Evolutionary conservation across 2,113 vertebrate species (phyloP).

Genomic region (Notothenia rossii): DNA sequence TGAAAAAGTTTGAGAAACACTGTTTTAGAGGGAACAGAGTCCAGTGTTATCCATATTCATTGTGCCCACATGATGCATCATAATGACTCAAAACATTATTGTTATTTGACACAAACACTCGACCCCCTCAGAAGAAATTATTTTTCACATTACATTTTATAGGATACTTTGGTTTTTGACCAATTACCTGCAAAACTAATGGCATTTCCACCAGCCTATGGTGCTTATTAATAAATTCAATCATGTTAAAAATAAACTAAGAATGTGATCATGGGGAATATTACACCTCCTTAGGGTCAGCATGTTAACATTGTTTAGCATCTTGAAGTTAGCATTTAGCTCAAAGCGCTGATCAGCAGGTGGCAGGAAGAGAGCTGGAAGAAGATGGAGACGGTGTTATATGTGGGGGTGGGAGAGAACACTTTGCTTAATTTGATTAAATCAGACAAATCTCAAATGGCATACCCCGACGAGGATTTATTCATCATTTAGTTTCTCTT

Average conservation of each 20-base stretch:
- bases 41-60: background rate
- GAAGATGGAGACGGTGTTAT: constrained; percentile 35
- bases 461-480: constrained; percentile 79
- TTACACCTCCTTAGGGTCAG: background rate
- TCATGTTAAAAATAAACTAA: background rate
- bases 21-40: too few relatives aligned
- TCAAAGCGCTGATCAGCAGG: constrained; percentile 53
- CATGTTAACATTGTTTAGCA: background rate
- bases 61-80: background rate
- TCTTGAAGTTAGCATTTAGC: constrained; percentile 1
- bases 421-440: constrained; percentile 80
- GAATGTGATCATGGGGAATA: background rate
- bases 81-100: background rate
- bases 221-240: background rate
- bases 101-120: background rate
- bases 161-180: too few relatives aligned
- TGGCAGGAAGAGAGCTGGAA: constrained; percentile 32
- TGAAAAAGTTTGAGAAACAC: too few relatives aligned
- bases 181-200: background rate
- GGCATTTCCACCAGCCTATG: too few relatives aligned
- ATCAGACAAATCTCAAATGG: constrained; percentile 78
- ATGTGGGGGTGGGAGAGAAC: constrained; percentile 30
- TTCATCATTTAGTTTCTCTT: constrained; percentile 80
- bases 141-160: too few relatives aligned
- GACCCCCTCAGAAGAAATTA: too few relatives aligned